These are phyloP conservation scores for Monopterus albus DNA, from an alignment of 2,113 vertebrate genomes.

Conservation along the genomic window DNA sequence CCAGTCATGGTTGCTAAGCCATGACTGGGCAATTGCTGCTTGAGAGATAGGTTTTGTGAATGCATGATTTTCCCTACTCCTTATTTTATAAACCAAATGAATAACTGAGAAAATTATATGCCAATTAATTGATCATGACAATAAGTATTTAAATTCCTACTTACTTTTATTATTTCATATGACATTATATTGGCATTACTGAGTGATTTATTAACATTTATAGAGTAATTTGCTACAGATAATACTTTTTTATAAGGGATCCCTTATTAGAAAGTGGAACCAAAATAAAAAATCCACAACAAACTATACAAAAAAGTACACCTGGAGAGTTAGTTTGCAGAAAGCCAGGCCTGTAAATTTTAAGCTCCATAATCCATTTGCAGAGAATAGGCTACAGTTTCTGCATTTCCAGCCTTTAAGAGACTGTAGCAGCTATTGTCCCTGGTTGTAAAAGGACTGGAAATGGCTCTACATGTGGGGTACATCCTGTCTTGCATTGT, in stretches of 20 bases:
- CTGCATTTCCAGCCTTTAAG: conserved; percentile 51
- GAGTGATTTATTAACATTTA: neutral
- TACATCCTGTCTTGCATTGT: conserved; percentile 75
- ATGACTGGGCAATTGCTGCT: neutral
- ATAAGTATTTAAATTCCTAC: no score
- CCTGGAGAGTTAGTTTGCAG: neutral
- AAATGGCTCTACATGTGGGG: conserved; percentile 71
- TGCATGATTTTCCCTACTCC: neutral
- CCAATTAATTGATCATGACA: no score
- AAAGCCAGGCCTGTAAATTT: conserved; percentile 10
- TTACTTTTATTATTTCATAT: no score
- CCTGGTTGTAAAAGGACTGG: conserved; percentile 65
- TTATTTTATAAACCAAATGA: neutral
- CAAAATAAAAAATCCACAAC: neutral
- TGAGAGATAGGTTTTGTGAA: neutral
- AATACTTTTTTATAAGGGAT: neutral
- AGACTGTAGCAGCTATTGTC: conserved; percentile 54
- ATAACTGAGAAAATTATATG: no score
- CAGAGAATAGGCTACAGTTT: conserved; percentile 15
- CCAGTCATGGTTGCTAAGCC: neutral
- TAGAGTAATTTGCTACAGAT: neutral
- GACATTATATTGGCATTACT: no score
- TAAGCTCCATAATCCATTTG: conserved; percentile 15
- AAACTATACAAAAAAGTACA: conserved; percentile 3
- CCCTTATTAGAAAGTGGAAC: neutral